A percentile compares a stretch with the other conserved stretches of the same genome.
phyloP scores from a whole-genome alignment of 2,797 vertebrate genomes.

The Mus minutoides region DNA sequence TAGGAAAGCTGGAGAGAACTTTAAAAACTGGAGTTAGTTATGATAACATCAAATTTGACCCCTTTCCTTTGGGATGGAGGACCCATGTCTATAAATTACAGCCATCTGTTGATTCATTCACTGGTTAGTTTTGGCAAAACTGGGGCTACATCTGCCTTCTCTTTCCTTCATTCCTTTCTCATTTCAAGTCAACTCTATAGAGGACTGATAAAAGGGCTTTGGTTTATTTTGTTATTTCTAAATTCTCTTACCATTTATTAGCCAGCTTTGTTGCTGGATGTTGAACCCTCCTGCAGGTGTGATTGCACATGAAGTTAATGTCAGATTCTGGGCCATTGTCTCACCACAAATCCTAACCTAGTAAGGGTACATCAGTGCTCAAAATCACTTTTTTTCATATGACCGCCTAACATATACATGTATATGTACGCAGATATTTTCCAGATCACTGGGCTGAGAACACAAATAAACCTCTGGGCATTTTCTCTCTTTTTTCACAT shows the following conservation, averaged over 20 bases:
- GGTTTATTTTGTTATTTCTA: neutral
- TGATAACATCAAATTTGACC: slow-evolving; percentile 32
- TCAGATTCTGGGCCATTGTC: neutral
- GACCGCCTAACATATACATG: neutral
- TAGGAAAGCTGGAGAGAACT: slow-evolving; percentile 7
- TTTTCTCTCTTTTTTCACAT: too few species aligned
- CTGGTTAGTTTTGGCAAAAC: neutral
- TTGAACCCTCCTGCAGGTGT: slow-evolving; percentile 18
- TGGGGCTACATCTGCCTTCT: neutral
- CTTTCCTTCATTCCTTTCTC: neutral
- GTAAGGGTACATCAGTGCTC: neutral
- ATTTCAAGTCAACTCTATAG: neutral
- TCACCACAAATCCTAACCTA: neutral
- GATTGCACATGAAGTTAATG: neutral
- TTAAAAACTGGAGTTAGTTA: slow-evolving; percentile 35
- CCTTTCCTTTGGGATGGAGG: neutral
- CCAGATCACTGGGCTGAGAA: slow-evolving; percentile 1
- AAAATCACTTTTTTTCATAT: neutral
- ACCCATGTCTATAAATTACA: slow-evolving; percentile 1
- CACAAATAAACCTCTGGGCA: neutral
- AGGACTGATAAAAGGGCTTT: neutral
- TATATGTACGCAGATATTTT: neutral
- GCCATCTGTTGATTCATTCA: neutral
- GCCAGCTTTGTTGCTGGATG: neutral
- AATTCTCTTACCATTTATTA: neutral